Evolutionary conservation across 2,888 invertebrate genomes (phyloP), one percentile per base, ranked within the genome.

Genomic region (Noctua pronuba): DNA sequence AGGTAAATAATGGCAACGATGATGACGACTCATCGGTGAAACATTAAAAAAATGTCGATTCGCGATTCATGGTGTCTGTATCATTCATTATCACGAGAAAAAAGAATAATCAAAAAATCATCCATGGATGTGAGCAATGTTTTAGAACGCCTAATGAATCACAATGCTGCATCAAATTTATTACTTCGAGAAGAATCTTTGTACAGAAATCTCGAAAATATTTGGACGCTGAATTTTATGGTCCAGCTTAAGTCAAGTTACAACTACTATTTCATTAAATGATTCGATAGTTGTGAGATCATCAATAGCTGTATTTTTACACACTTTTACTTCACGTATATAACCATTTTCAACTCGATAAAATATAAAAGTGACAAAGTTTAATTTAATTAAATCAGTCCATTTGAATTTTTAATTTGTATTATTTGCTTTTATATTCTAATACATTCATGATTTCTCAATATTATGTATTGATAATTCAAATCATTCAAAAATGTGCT

Each of bases 401-500:
- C 41, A 28, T 85, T 83, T 85, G 72, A 28, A 28, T 69, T 72
- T 52, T 16, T 62, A 28, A 28, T 85, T 66, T 41, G 2, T 28
- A 8, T 60, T 35, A 69, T 73, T 75, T 60, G 35, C 65, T 52
- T 11, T 11, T 70, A 21, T 67, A 62, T 13, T 24, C 13, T 72
- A 49, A 80, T 46, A 58, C 46, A 66, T 35, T 38, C 82, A 80
- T 70, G 85, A 83, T 83, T 73, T 73, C n/a, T 80, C 55, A 81
- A 81, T 83, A 72, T 62, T 18, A 28, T 85, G 10, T 69, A 41
- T 80, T 75, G 75, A 68, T 66, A 52, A 65, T 68, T n/a, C 7
- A 58, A 82, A 78, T 83, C 16, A 38, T 79, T 73, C 55, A 28
- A 58, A 28, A 46, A 41, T 68, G 58, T 85, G 81, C 41, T 62